Base-by-base conservation (phyloP, 2,113 vertebrate genomes). In the Muscicapa adusta region DNA sequence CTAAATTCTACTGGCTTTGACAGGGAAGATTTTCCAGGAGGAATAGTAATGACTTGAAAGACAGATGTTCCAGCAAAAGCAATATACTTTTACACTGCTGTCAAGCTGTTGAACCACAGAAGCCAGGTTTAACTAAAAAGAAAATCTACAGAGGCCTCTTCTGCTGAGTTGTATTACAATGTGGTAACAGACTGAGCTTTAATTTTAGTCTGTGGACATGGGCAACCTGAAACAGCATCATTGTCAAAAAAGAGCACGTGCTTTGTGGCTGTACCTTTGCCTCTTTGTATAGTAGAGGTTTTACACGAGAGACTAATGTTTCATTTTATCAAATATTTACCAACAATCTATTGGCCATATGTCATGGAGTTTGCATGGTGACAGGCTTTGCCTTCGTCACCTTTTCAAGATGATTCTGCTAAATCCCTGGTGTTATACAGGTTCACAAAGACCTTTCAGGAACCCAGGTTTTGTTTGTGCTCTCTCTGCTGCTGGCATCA, bases 281-380 rank as follows among this genome's bases (percentile, higher is more conserved):
- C 94, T 96, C 89, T 96, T 93, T 96, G 98, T 98, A 97, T 60
- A 54, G 85, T 76, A 98, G 97, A 66, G 33, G 95, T 88, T 97
- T 94, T 96, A 90, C 85, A 42, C 82, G 89, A 89, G 84, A 91
- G 94, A 96, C 95, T 98, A 97, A 88, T 51, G 96, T 99, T 98
- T 98, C 98, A 96, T 89, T 94, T 93, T 87, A 98, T 99, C 97
- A 99, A 99, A 98, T 98, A 98, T 99, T 99, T 98, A 98, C 97
- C 93, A 96, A 88, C 97, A 97, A 97, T 94, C 98, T 97, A 98
- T 93, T 97, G 89, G 96, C 98, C 98, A 97, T 98, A 98, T 98
- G 98, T 98, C 95, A 88, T 38, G 94, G 97, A 91, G 94, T 91
- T 87, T 97, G 96, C 93, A 79, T 92, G 93, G 94, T 98, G 98